Evolutionary conservation across 2,113 vertebrate genomes (phyloP).

Genomic region (Cricetomys ansorgei): DNA sequence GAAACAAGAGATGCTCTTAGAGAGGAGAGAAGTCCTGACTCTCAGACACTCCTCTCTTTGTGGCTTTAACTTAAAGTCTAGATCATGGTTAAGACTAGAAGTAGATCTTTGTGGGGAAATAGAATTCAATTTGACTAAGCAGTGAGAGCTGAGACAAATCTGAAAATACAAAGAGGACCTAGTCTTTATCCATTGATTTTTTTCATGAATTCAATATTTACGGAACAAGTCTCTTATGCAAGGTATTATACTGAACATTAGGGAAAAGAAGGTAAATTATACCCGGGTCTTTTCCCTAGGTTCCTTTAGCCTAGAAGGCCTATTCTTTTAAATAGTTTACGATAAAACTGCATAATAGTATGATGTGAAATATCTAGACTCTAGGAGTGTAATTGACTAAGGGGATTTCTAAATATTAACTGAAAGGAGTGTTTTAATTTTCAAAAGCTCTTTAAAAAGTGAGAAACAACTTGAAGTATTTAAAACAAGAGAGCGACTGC

Average conservation of each 20-base stretch:
- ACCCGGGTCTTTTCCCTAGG: background rate
- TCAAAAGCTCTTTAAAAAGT: background rate
- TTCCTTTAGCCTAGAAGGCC: background rate
- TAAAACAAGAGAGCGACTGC: background rate
- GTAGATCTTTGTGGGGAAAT: constrained; percentile 59
- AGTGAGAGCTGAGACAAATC: constrained; percentile 31
- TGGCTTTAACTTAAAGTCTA: constrained; percentile 54
- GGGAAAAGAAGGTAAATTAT: background rate
- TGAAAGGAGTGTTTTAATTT: constrained; percentile 25
- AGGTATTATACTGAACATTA: background rate
- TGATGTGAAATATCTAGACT: background rate
- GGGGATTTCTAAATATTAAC: background rate
- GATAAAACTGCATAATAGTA: background rate
- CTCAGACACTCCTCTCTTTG: constrained; percentile 50
- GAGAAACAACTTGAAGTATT: constrained; percentile 41
- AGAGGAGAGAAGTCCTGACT: constrained; percentile 42
- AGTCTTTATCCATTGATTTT: constrained; percentile 45
- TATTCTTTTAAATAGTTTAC: background rate
- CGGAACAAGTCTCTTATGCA: background rate
- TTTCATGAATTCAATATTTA: constrained; percentile 46
- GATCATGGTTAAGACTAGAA: background rate
- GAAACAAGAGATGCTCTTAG: constrained; percentile 66
- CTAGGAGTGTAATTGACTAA: background rate
- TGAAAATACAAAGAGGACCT: constrained; percentile 3
- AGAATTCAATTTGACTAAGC: constrained; percentile 59